These are phyloP conservation scores for Cariama cristata DNA, from an alignment of 2,113 vertebrate genomes.

Conservation along the genomic window DNA sequence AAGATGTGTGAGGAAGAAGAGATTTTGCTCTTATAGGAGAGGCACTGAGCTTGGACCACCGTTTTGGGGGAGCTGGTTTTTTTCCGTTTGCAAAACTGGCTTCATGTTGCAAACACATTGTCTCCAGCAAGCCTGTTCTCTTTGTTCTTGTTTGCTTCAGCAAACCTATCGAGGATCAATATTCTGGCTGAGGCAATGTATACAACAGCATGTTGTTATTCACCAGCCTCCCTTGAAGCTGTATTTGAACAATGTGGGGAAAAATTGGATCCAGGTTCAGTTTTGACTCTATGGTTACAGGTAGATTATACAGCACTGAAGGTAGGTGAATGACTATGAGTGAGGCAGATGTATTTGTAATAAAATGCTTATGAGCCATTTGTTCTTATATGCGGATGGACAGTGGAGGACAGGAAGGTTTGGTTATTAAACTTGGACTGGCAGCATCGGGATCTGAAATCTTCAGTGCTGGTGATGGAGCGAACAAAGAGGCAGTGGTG, in stretches of 20 bases:
- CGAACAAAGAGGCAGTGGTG: not conserved
- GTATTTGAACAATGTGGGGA: not conserved
- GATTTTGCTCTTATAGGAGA: not conserved
- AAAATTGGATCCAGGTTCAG: not conserved
- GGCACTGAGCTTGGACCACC: not conserved
- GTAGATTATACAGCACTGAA: not conserved
- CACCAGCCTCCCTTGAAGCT: not conserved
- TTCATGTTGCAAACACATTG: not conserved
- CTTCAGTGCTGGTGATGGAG: not conserved
- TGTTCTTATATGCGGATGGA: not conserved
- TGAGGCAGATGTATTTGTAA: not conserved
- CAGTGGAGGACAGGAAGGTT: not conserved
- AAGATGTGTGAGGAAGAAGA: not conserved
- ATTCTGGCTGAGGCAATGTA: not conserved
- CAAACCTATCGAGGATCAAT: not conserved
- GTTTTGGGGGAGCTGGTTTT: not conserved
- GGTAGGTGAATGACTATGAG: not conserved
- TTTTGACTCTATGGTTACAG: not conserved
- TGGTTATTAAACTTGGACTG: not conserved
- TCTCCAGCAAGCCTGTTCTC: not conserved
- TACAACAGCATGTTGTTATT: not conserved
- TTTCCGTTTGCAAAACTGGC: not conserved
- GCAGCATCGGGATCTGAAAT: not conserved
- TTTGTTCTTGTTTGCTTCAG: not conserved
- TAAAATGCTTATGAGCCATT: not conserved